These are phyloP conservation scores for Dryobota labecula DNA, from an alignment of 2,888 invertebrate genomes.

Conservation along the genomic window DNA sequence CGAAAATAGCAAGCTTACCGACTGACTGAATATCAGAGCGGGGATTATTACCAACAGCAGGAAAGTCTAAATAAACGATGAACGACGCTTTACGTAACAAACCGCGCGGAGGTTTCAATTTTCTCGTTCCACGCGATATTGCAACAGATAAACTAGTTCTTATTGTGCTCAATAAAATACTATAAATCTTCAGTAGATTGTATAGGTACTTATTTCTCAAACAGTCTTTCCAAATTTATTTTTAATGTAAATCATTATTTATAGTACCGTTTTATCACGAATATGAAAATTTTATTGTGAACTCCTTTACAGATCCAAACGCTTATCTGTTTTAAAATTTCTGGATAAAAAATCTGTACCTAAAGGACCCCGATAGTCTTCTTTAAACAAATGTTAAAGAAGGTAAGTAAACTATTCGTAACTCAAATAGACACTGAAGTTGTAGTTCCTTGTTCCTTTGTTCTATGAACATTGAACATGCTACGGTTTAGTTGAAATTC, in stretches of 20 bases:
- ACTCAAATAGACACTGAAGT: background rate
- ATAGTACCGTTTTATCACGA: conserved; percentile 12
- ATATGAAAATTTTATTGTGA: conserved; percentile 8
- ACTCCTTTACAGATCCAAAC: conserved; percentile 1
- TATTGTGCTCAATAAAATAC: conserved; percentile 37
- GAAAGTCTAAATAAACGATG: conserved; percentile 42
- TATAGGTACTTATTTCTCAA: background rate
- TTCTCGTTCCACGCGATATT: conserved; percentile 37
- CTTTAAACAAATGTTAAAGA: background rate
- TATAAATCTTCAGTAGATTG: conserved; percentile 4
- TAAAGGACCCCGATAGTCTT: background rate
- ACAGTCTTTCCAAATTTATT: background rate
- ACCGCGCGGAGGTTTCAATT: conserved; percentile 22
- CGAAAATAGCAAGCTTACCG: conserved; percentile 24
- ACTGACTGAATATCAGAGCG: background rate
- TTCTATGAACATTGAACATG: conserved; percentile 10
- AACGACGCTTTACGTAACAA: conserved; percentile 35
- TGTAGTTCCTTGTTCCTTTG: background rate
- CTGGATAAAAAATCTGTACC: background rate
- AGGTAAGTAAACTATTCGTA: background rate
- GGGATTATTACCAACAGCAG: conserved; percentile 31
- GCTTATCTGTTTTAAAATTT: conserved; percentile 2
- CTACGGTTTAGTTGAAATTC: background rate
- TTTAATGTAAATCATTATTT: background rate
- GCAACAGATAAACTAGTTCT: conserved; percentile 46